Conservation (phyloP, 2,888 invertebrate genomes). For the Eueremaeus valkanovi region DNA sequence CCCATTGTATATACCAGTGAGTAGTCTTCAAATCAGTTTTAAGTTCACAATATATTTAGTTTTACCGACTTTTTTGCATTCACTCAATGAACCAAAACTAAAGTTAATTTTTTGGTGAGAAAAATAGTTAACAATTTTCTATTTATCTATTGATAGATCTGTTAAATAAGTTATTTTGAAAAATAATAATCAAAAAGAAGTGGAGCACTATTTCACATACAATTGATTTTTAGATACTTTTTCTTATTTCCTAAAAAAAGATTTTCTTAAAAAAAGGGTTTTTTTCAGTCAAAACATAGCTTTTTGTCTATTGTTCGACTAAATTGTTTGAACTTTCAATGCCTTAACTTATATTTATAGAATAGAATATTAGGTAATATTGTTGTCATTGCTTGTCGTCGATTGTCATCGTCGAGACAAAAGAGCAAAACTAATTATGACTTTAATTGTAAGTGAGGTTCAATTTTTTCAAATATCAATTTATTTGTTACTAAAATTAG, state of each 20-base stretch:
- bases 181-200: constrained; percentile 8
- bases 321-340: too few species aligned
- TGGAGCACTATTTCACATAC: not conserved
- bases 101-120: not conserved
- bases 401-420: too few species aligned
- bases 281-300: not conserved
- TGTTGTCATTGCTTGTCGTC: constrained; percentile 10
- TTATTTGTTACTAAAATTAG: too few species aligned
- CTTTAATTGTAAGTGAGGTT: too few species aligned
- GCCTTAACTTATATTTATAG: too few species aligned
- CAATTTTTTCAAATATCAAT: too few species aligned
- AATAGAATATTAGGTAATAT: not conserved
- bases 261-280: too few species aligned
- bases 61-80: not conserved
- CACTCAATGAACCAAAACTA: not conserved
- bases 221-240: not conserved
- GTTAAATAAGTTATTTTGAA: not conserved
- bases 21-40: constrained; percentile 37
- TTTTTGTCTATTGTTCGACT: not conserved
- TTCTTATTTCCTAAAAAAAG: too few species aligned
- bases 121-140: not conserved
- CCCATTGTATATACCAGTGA: constrained; percentile 69
- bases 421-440: not conserved
- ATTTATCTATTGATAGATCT: constrained; percentile 14
- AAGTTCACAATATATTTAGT: not conserved